Evolutionary conservation across 2,797 vertebrate genomes (phyloP).

Genomic region (Chelon auratus): DNA sequence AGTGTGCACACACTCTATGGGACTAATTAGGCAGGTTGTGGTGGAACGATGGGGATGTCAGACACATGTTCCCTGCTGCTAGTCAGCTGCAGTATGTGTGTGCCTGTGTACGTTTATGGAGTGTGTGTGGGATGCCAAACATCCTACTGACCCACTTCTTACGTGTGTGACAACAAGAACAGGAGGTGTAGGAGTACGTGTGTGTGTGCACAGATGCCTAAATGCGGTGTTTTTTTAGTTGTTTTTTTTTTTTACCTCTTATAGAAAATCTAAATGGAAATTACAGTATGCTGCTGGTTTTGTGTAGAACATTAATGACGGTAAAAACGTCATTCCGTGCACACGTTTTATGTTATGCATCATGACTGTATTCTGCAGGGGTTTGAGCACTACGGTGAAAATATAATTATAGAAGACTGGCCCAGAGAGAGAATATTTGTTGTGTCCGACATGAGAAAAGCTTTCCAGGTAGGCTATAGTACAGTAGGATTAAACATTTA

Average conservation of each 20-base stretch:
- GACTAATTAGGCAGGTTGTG: constrained; percentile 75
- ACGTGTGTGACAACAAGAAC: constrained; percentile 40
- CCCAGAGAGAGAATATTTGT: constrained; percentile 45
- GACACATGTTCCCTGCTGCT: constrained; percentile 57
- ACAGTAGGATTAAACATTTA: constrained; percentile 32
- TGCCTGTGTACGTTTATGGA: constrained; percentile 26
- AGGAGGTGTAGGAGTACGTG: constrained; percentile 35
- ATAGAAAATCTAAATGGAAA: constrained; percentile 15
- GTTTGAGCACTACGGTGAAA: constrained; percentile 19
- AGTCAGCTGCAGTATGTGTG: constrained; percentile 38
- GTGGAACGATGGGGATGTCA: constrained; percentile 63
- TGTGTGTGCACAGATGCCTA: constrained; percentile 24
- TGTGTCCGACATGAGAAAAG: constrained; percentile 48
- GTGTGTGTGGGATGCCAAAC: constrained; percentile 53
- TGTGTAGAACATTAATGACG: constrained; percentile 27
- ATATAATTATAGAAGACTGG: constrained; percentile 31
- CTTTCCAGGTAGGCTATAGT: constrained; percentile 23
- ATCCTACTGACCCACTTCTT: constrained; percentile 74
- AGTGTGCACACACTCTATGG: constrained; percentile 62
- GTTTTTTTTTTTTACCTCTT: not conserved
- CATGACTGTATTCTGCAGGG: constrained; percentile 25
- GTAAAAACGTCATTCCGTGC: constrained; percentile 21
- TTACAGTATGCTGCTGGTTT: constrained; percentile 13
- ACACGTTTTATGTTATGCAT: constrained; percentile 27
- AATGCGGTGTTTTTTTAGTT: constrained; percentile 20